A percentile compares a stretch with the other conserved stretches of the same genome.
Conservation (phyloP, 1,140 invertebrate species). For the Gryon sp. region DNA sequence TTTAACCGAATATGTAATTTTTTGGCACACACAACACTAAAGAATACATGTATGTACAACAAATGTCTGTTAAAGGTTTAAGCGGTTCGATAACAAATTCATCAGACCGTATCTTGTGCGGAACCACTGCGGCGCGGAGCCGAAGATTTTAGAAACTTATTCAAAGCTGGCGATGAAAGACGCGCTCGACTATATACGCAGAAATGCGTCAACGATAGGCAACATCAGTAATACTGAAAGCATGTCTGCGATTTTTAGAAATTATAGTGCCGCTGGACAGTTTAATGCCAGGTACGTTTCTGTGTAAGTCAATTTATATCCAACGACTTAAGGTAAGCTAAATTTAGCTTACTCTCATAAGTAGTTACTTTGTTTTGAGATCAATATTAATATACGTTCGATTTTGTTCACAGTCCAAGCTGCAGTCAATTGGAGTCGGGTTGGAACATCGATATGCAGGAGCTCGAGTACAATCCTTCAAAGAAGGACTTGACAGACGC, state of each 20-base stretch:
- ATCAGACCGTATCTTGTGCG: conserved; percentile 92
- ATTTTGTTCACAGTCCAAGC: conserved; percentile 83
- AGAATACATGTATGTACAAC: background rate
- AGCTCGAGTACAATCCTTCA: conserved; percentile 94
- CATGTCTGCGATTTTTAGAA: conserved; percentile 93
- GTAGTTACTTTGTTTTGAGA: no score
- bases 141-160: conserved; percentile 96
- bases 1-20: no score
- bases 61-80: conserved; percentile 83
- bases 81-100: conserved; percentile 95
- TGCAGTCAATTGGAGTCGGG: conserved; percentile 89
- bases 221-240: conserved; percentile 91
- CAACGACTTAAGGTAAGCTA: no score
- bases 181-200: conserved; percentile 93
- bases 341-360: no score
- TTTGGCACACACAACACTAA: no score
- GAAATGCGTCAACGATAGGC: conserved; percentile 90
- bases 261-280: conserved; percentile 88
- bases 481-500: conserved; percentile 95
- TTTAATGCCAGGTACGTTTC: conserved; percentile 87
- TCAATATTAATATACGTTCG: background rate
- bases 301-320: background rate
- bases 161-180: conserved; percentile 96
- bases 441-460: conserved; percentile 95
- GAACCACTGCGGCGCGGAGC: conserved; percentile 92